Evolutionary conservation across 1,140 invertebrate genomes (phyloP).

Genomic region (Campodea augens): DNA sequence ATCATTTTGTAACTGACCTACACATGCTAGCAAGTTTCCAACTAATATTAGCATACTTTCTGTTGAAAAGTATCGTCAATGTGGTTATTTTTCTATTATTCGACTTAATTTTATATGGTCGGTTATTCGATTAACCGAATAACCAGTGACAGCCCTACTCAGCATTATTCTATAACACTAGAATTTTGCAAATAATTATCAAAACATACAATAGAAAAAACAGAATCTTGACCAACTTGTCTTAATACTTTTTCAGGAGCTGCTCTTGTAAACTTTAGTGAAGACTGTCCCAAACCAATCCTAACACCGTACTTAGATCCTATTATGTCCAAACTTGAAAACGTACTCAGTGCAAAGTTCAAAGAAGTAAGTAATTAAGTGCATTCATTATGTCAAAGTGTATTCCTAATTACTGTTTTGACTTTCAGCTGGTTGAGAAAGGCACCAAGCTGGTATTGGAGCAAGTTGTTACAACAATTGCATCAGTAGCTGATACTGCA

Average conservation of each 20-base stretch:
- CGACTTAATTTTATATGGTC: too few relatives aligned
- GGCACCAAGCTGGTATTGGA: slow-evolving; percentile 93
- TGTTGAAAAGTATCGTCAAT: too few relatives aligned
- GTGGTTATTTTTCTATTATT: too few relatives aligned
- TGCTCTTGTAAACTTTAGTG: slow-evolving; percentile 96
- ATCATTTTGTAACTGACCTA: too few relatives aligned
- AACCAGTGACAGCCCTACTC: too few relatives aligned
- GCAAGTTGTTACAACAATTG: slow-evolving; percentile 95
- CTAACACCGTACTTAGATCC: slow-evolving; percentile 73
- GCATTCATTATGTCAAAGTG: background rate
- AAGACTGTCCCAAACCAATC: slow-evolving; percentile 92
- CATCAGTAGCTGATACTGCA: slow-evolving; percentile 95
- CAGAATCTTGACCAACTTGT: background rate
- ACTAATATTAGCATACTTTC: too few relatives aligned
- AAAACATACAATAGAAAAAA: background rate
- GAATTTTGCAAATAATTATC: too few relatives aligned
- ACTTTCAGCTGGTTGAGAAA: slow-evolving; percentile 55
- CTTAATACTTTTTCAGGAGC: slow-evolving; percentile 30
- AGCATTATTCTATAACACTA: too few relatives aligned
- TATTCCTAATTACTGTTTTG: background rate
- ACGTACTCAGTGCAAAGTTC: slow-evolving; percentile 78
- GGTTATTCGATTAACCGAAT: too few relatives aligned
- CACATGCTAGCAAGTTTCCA: too few relatives aligned
- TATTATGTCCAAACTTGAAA: slow-evolving; percentile 80
- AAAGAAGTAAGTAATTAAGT: slow-evolving; percentile 55